Evolutionary conservation across 2,113 vertebrate species (phyloP).

Genomic region (Clupea harengus): DNA sequence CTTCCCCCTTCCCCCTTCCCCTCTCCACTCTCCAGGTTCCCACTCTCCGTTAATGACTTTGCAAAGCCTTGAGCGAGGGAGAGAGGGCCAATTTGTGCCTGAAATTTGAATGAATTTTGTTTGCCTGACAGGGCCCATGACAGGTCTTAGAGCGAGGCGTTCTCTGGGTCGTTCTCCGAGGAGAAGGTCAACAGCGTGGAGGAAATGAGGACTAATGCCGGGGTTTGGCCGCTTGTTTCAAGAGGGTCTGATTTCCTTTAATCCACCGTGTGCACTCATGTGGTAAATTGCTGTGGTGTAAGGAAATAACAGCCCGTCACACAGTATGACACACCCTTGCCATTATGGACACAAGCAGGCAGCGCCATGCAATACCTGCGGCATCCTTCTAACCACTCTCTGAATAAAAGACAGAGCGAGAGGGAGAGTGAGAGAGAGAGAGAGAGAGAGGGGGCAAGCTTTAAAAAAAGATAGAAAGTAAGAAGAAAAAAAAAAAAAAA

Average conservation of each 20-base stretch:
- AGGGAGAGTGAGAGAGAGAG: neutral
- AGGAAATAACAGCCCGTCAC: slow-evolving; percentile 57
- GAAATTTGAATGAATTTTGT: no score
- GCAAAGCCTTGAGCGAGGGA: no score
- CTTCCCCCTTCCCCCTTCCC: no score
- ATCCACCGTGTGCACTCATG: slow-evolving; percentile 56
- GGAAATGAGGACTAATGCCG: neutral
- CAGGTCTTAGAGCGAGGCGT: no score
- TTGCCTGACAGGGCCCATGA: no score
- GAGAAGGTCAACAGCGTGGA: slow-evolving; percentile 15
- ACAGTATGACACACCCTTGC: slow-evolving; percentile 18
- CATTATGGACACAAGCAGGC: slow-evolving; percentile 26
- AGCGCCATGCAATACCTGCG: neutral
- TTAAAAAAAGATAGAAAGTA: neutral
- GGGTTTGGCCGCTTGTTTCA: neutral
- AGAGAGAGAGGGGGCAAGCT: neutral
- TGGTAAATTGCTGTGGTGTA: slow-evolving; percentile 64
- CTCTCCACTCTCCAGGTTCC: no score
- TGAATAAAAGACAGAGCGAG: neutral
- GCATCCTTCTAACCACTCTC: neutral
- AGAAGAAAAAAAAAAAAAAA: neutral
- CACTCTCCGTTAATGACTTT: no score
- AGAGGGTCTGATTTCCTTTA: slow-evolving; percentile 45
- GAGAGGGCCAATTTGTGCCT: no score
- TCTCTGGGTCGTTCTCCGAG: neutral